A percentile compares a stretch with the other conserved stretches of the same genome.
phyloP scores from a whole-genome alignment of 92 coral and sea anemone genomes.

The Porites lobata region DNA sequence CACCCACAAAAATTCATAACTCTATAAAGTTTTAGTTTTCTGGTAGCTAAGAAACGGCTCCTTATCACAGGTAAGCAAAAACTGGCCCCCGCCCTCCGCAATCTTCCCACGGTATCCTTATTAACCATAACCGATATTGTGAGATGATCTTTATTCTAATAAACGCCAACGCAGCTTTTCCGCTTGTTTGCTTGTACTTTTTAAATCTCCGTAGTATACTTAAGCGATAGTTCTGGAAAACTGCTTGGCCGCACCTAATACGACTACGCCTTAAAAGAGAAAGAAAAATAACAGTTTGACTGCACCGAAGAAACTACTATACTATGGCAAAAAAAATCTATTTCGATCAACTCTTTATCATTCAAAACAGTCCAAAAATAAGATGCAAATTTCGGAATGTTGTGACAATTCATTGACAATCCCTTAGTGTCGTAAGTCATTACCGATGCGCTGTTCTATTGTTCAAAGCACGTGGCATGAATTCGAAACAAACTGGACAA shows the following conservation, averaged over 20 bases:
- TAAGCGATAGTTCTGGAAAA: background rate
- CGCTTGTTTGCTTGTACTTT: slow-evolving; percentile 6
- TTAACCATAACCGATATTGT: slow-evolving; percentile 1
- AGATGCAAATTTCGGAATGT: slow-evolving; percentile 87
- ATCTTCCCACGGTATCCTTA: slow-evolving; percentile 30
- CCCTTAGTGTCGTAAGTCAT: slow-evolving; percentile 80
- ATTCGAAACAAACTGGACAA: slow-evolving; percentile 71
- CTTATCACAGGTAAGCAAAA: background rate
- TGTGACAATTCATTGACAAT: slow-evolving; percentile 94
- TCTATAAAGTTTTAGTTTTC: background rate
- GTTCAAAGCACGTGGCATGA: slow-evolving; percentile 98
- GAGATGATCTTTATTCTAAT: slow-evolving; percentile 17
- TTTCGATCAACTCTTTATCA: slow-evolving; percentile 50
- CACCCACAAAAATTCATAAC: background rate
- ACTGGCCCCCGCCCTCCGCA: slow-evolving; percentile 21
- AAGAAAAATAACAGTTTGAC: too few species aligned
- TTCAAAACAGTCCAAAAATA: slow-evolving; percentile 58
- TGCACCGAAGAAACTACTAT: background rate
- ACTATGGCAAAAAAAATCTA: slow-evolving; percentile 11
- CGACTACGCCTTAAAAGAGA: too few species aligned
- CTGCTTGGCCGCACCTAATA: background rate
- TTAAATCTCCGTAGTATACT: background rate
- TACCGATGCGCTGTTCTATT: slow-evolving; percentile 88
- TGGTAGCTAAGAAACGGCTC: slow-evolving; percentile 39
- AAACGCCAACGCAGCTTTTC: slow-evolving; percentile 36